These are phyloP conservation scores for Uropetala carovei DNA, from an alignment of 2,888 invertebrate species.

Conservation along the genomic window DNA sequence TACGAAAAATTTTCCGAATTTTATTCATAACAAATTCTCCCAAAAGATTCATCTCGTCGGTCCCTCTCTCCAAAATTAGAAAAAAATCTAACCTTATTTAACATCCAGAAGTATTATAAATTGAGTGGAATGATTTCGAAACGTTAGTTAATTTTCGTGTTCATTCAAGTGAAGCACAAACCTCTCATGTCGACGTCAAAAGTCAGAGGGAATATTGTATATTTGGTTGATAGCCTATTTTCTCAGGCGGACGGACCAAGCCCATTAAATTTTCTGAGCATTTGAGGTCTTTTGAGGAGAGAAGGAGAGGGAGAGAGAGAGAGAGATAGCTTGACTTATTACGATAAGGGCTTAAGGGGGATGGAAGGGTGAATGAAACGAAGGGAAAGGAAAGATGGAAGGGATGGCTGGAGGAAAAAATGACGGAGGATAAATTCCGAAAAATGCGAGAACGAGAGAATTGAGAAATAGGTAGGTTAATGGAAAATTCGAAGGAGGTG, in stretches of 20 bases:
- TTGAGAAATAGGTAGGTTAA: not conserved
- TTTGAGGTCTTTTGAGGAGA: not conserved
- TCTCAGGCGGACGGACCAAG: not conserved
- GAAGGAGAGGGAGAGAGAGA: not conserved
- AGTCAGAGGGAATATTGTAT: not conserved
- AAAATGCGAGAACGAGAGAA: not conserved
- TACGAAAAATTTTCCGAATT: no score
- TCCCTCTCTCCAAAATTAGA: no score
- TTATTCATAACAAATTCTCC: no score
- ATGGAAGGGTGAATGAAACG: not conserved
- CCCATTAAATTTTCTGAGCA: slow-evolving; percentile 21
- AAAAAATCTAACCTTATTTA: no score
- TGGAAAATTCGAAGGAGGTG: not conserved
- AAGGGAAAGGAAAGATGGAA: slow-evolving; percentile 20
- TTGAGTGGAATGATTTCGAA: no score
- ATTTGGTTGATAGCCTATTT: not conserved
- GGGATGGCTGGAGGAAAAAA: not conserved
- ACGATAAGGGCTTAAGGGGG: not conserved
- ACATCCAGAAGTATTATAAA: no score
- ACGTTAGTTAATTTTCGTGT: not conserved
- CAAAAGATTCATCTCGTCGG: no score
- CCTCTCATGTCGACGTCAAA: not conserved
- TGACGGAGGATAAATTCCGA: not conserved
- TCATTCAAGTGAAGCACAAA: not conserved
- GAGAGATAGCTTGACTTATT: slow-evolving; percentile 24